Conservation (phyloP, 2,113 vertebrate species). For the Rousettus leschenaultii region DNA sequence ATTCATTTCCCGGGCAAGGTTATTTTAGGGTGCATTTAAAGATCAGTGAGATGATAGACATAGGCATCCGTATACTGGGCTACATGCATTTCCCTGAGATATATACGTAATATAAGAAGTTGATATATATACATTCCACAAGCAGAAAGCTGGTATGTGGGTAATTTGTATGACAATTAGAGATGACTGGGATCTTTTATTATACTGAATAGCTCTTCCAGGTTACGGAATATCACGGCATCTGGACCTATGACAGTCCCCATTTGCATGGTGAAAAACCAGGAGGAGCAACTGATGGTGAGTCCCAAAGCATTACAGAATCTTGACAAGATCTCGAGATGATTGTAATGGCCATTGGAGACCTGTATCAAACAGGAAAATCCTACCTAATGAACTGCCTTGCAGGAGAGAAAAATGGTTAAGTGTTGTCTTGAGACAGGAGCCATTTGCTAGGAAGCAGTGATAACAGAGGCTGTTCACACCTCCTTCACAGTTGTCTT, state of each 20-base stretch:
- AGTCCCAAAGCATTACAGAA: background rate
- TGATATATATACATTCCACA: background rate
- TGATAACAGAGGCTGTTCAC: background rate
- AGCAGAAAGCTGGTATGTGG: too few relatives aligned
- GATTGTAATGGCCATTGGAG: conserved; percentile 49
- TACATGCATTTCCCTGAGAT: background rate
- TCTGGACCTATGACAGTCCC: background rate
- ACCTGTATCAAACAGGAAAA: conserved; percentile 18
- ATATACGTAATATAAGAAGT: background rate
- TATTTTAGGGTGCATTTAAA: background rate
- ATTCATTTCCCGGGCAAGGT: background rate
- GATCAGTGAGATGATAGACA: background rate
- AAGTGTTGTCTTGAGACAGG: background rate
- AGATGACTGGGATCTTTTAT: background rate
- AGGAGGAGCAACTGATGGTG: background rate
- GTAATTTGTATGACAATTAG: background rate
- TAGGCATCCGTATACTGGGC: background rate
- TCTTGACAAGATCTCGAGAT: conserved; percentile 12
- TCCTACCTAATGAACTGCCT: conserved; percentile 52
- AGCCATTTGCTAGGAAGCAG: background rate
- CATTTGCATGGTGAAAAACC: conserved; percentile 47
- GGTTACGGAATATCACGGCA: background rate
- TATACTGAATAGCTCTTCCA: background rate
- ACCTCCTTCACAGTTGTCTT: background rate
- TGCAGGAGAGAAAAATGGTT: conserved; percentile 13